phyloP scores from a whole-genome alignment of 2,113 vertebrate species.

The Leucopsar rothschildi region DNA sequence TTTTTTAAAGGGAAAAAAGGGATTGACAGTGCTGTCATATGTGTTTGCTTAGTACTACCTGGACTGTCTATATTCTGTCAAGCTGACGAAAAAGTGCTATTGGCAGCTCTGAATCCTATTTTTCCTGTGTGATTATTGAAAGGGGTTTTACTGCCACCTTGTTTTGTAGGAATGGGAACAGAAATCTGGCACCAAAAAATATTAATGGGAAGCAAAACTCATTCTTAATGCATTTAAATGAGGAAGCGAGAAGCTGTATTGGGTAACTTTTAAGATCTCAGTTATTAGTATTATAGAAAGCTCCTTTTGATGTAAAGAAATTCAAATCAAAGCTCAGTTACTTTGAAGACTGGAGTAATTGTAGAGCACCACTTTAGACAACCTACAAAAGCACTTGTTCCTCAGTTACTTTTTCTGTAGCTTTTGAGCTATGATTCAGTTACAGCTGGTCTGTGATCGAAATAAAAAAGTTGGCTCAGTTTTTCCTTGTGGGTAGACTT shows the following conservation, averaged over 20 bases:
- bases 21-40: not conserved
- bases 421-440: not conserved
- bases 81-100: not conserved
- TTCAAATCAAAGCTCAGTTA: not conserved
- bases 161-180: not conserved
- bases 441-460: not conserved
- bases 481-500: not conserved
- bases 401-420: not conserved
- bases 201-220: not conserved
- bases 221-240: constrained; percentile 46
- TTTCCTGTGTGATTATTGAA: not conserved
- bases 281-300: constrained; percentile 24
- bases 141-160: not conserved
- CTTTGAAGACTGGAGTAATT: not conserved
- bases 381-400: not conserved
- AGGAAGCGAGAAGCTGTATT: not conserved
- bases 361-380: not conserved
- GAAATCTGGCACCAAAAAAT: not conserved
- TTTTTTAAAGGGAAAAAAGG: not conserved
- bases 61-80: not conserved
- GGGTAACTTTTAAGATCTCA: constrained; percentile 12
- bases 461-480: not conserved
- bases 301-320: not conserved
- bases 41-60: not conserved
- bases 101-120: not conserved